A percentile compares a stretch with the other conserved stretches of the same genome.
Evolutionary conservation across 2,797 vertebrate genomes (phyloP).

Genomic region (Rhinichthys osculus): DNA sequence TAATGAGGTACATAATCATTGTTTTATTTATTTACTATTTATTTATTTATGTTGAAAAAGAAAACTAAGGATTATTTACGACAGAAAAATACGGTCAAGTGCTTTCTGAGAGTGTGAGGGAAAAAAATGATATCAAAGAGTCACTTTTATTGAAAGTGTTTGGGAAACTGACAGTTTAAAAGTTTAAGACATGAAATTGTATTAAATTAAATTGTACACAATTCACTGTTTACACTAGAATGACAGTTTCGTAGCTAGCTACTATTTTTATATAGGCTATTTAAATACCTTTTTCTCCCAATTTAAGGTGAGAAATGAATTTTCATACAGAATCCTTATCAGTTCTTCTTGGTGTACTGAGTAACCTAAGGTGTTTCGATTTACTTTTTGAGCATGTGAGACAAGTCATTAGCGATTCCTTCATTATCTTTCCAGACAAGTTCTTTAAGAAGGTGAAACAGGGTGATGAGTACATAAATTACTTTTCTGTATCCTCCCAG

Average conservation of each 20-base stretch:
- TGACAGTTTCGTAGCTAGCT: too few relatives aligned
- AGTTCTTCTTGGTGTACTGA: not conserved
- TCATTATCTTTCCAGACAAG: slow-evolving; percentile 41
- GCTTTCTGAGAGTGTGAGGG: too few relatives aligned
- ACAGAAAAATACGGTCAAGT: not conserved
- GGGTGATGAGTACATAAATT: slow-evolving; percentile 30
- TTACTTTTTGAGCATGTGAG: slow-evolving; percentile 19
- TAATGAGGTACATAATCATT: slow-evolving; percentile 10
- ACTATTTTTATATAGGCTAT: not conserved
- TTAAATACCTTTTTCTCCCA: not conserved
- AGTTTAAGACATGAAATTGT: not conserved
- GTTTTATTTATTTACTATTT: not conserved
- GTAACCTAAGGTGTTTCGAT: slow-evolving; percentile 31
- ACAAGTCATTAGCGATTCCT: slow-evolving; percentile 33
- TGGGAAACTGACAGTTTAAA: not conserved
- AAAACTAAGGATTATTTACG: not conserved
- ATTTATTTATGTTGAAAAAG: not conserved
- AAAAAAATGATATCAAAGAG: not conserved
- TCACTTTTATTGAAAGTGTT: not conserved
- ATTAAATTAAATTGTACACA: not conserved
- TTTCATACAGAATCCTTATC: not conserved
- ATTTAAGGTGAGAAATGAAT: not conserved
- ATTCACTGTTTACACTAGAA: not conserved
- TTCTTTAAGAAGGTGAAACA: slow-evolving; percentile 27
- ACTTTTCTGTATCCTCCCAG: slow-evolving; percentile 17